These are phyloP conservation scores for Sisyra terminalis DNA, from an alignment of 2,888 invertebrate species.

Conservation along the genomic window DNA sequence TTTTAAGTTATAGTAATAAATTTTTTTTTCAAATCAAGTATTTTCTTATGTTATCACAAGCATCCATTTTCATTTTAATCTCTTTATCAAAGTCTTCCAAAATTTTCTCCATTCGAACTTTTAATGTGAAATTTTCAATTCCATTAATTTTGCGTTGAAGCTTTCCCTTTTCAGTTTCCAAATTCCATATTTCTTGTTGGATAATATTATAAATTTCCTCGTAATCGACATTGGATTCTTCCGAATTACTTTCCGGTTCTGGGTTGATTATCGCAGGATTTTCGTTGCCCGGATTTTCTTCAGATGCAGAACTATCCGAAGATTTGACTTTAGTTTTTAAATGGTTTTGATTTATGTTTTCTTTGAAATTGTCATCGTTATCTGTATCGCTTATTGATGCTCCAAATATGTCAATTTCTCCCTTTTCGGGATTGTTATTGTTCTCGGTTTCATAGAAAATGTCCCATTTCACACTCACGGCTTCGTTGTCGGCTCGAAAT, in stretches of 20 bases:
- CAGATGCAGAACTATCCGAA: not conserved
- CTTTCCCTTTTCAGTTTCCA: not conserved
- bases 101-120: not conserved
- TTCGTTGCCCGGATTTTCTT: too few species aligned
- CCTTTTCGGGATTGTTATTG: not conserved
- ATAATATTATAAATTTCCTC: not conserved
- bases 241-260: not conserved
- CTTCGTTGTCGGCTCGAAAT: slow-evolving; percentile 44
- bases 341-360: not conserved
- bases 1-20: slow-evolving; percentile 11
- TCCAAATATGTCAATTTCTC: not conserved
- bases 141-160: not conserved
- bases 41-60: not conserved
- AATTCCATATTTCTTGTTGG: not conserved
- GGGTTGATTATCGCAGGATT: not conserved
- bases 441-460: slow-evolving; percentile 4
- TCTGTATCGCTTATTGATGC: not conserved
- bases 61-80: not conserved
- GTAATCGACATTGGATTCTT: not conserved
- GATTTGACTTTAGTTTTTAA: not conserved
- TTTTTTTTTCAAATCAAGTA: not conserved
- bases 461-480: slow-evolving; percentile 26
- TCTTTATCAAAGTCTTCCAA: not conserved
- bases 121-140: not conserved
- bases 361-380: not conserved